phyloP scores from a whole-genome alignment of 2,113 vertebrate species.

The Chloroceryle aenea region DNA sequence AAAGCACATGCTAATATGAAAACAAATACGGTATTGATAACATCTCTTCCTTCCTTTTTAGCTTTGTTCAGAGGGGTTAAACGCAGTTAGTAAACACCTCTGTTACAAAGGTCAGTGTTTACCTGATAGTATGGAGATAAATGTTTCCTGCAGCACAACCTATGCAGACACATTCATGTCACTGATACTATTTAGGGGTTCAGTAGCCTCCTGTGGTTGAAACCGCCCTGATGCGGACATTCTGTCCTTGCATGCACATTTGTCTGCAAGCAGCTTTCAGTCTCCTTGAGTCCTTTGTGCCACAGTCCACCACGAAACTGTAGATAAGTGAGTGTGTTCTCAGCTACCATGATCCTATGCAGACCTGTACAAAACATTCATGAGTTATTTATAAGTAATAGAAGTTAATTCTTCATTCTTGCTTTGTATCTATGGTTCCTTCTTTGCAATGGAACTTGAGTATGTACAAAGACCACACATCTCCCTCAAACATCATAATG shows the following conservation, averaged over 20 bases:
- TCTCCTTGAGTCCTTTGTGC: background rate
- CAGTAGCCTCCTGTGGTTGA: background rate
- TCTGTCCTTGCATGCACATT: background rate
- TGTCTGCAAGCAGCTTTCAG: background rate
- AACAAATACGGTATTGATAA: background rate
- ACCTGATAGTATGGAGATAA: background rate
- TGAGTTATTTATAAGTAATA: background rate
- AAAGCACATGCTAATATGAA: background rate
- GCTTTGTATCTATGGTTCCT: background rate
- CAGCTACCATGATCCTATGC: background rate
- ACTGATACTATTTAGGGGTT: background rate
- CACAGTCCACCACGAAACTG: background rate
- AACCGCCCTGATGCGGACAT: background rate
- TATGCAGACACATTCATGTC: background rate
- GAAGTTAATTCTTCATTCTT: background rate
- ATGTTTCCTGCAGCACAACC: background rate
- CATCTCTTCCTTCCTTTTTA: background rate
- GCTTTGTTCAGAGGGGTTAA: background rate
- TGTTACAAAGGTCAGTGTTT: background rate
- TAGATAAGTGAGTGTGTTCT: background rate
- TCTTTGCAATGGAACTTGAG: background rate
- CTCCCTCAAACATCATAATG: background rate
- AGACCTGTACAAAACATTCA: background rate
- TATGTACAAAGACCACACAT: background rate
- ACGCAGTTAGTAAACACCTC: background rate